A percentile compares a stretch with the other conserved stretches of the same genome.
These are phyloP conservation scores for Gryon sp. DNA, from an alignment of 1,140 invertebrate genomes.

Conservation along the genomic window DNA sequence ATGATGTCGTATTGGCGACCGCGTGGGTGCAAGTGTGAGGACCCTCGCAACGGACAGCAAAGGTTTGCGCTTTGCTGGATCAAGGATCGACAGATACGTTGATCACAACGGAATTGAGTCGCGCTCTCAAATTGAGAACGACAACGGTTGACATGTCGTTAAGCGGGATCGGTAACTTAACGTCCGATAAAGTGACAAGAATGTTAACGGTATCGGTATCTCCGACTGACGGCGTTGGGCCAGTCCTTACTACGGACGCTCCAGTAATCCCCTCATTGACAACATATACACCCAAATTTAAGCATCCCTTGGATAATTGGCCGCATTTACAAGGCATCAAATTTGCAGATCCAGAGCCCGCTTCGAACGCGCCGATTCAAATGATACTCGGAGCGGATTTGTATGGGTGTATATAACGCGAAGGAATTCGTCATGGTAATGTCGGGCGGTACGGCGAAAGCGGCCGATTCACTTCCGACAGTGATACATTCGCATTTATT, in stretches of 20 bases:
- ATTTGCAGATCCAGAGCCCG: background rate
- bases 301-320: background rate
- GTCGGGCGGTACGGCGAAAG: no score
- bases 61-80: background rate
- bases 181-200: no score
- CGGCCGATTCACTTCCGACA: no score
- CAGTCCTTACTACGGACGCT: background rate
- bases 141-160: background rate
- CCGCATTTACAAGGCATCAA: background rate
- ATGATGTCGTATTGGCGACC: background rate
- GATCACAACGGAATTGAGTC: background rate
- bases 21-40: background rate
- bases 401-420: no score
- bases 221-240: no score
- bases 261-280: background rate
- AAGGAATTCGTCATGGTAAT: no score
- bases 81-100: slow-evolving; percentile 3
- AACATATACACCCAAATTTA: background rate
- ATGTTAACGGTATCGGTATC: no score
- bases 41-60: background rate
- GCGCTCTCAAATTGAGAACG: background rate
- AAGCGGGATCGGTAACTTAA: slow-evolving; percentile 2
- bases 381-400: background rate
- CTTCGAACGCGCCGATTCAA: background rate
- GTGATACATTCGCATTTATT: no score